Percentiles rank a stretch among this genome's conserved stretches.
Conservation (phyloP, 1,140 invertebrate species). For the Sitodiplosis mosellana region DNA sequence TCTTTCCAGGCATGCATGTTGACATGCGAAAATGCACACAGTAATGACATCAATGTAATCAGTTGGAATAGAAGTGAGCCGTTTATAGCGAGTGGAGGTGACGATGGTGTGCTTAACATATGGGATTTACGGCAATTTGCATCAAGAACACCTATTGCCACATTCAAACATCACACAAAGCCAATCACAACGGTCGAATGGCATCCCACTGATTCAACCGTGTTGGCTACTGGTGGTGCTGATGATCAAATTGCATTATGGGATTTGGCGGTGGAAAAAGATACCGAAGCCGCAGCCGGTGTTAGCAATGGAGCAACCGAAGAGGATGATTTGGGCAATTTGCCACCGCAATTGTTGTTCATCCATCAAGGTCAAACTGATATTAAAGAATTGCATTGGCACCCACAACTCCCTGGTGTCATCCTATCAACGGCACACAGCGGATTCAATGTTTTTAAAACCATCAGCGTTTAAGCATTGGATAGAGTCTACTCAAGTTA, state of each 20-base stretch:
- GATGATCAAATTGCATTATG: slow-evolving; percentile 95
- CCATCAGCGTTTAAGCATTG: slow-evolving; percentile 89
- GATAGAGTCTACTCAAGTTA: slow-evolving; percentile 7
- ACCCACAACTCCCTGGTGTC: slow-evolving; percentile 83
- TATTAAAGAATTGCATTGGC: slow-evolving; percentile 98
- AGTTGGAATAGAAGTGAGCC: slow-evolving; percentile 88
- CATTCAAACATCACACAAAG: slow-evolving; percentile 83
- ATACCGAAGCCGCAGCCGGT: slow-evolving; percentile 35
- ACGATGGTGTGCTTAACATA: slow-evolving; percentile 84
- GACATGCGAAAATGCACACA: slow-evolving; percentile 70
- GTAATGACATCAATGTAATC: slow-evolving; percentile 92
- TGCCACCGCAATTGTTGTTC: slow-evolving; percentile 91
- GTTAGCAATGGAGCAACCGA: slow-evolving; percentile 29
- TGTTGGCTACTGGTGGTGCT: slow-evolving; percentile 81
- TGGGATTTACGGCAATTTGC: slow-evolving; percentile 91
- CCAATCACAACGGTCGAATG: slow-evolving; percentile 94
- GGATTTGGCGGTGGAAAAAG: slow-evolving; percentile 85
- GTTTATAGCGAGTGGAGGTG: slow-evolving; percentile 83
- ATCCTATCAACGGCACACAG: slow-evolving; percentile 85
- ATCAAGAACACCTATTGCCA: slow-evolving; percentile 63
- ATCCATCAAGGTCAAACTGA: slow-evolving; percentile 97
- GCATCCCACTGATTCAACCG: slow-evolving; percentile 81
- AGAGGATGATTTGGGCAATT: slow-evolving; percentile 33
- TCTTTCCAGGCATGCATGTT: slow-evolving; percentile 81
- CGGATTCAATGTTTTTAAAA: slow-evolving; percentile 95